Conservation (phyloP, 2,113 vertebrate species). For the Terrapene triunguis region DNA sequence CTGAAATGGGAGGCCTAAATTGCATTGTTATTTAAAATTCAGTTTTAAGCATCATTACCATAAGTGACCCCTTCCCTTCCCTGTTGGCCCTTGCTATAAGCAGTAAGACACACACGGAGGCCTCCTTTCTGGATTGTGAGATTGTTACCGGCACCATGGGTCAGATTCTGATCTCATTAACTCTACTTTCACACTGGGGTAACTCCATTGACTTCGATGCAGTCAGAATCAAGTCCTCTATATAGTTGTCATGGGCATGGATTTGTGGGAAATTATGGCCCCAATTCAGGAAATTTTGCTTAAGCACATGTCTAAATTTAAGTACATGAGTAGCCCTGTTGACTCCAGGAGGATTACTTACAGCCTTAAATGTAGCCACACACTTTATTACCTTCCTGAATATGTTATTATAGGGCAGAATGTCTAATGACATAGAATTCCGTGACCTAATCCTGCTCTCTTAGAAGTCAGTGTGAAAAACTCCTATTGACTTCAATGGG, state of each 20-base stretch:
- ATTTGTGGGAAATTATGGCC: not conserved
- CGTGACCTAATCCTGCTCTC: not conserved
- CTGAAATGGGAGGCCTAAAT: conserved; percentile 62
- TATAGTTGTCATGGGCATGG: not conserved
- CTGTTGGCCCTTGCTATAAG: not conserved
- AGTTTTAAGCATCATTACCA: conserved; percentile 24
- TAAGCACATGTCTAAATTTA: not conserved
- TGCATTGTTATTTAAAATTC: conserved; percentile 57
- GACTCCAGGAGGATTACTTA: not conserved
- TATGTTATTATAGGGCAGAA: not conserved
- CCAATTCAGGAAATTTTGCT: not conserved
- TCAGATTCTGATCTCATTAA: not conserved
- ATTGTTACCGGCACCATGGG: not conserved
- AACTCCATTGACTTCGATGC: not conserved
- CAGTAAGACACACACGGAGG: not conserved
- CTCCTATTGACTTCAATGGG: conserved; percentile 44
- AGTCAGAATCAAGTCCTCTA: not conserved
- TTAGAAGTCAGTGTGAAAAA: conserved; percentile 35
- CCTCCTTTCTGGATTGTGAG: not conserved
- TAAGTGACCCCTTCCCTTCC: not conserved
- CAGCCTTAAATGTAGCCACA: conserved; percentile 16
- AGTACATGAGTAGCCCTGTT: not conserved
- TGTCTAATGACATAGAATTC: conserved; percentile 10
- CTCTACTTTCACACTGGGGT: not conserved
- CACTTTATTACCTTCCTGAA: not conserved